Evolutionary conservation across 2,797 vertebrate genomes (phyloP).

Genomic region (Oreochromis grahami): DNA sequence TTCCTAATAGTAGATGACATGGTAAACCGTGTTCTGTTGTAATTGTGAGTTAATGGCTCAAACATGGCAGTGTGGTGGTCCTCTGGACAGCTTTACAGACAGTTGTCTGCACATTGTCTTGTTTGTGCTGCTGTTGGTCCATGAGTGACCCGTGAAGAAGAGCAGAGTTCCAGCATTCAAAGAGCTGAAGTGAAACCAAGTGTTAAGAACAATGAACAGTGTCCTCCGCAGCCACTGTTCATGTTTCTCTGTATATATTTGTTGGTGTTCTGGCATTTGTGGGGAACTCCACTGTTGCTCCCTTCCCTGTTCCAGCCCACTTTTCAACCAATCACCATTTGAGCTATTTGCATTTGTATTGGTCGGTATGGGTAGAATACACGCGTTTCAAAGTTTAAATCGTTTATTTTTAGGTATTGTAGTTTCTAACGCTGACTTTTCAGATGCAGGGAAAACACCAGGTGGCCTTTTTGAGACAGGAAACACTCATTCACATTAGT

Average conservation of each 20-base stretch:
- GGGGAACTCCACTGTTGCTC: rapidly evolving
- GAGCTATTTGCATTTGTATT: background rate
- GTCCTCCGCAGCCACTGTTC: background rate
- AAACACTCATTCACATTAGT: background rate
- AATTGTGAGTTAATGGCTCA: background rate
- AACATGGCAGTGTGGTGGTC: background rate
- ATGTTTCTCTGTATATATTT: background rate
- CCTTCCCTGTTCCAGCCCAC: background rate
- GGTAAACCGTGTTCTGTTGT: background rate
- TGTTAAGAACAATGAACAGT: background rate
- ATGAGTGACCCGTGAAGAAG: background rate
- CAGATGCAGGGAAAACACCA: background rate
- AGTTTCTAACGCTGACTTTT: background rate
- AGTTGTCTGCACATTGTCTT: background rate
- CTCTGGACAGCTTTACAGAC: background rate
- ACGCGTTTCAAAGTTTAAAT: background rate
- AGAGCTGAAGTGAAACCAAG: background rate
- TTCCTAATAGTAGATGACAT: background rate
- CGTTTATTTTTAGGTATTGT: background rate
- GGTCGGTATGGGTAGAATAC: background rate
- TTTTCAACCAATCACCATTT: background rate
- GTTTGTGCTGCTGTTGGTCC: background rate
- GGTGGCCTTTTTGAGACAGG: background rate
- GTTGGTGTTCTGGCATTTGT: background rate
- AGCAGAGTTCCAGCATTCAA: background rate